phyloP scores from a whole-genome alignment of 2,113 vertebrate genomes.

The Erythrolamprus reginae region DNA sequence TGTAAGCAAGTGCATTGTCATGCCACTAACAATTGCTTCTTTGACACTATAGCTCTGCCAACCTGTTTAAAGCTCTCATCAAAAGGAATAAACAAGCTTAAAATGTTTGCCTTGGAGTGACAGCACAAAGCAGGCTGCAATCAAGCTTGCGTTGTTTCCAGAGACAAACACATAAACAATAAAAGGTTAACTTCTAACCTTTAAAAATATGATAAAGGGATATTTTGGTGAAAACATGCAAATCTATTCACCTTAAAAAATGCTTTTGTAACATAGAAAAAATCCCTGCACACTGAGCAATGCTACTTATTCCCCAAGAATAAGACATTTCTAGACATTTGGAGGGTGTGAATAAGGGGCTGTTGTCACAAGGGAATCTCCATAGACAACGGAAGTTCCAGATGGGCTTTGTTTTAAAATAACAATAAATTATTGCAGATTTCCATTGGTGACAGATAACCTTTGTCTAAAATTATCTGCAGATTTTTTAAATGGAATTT shows the following conservation, averaged over 20 bases:
- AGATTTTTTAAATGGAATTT: neutral
- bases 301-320: neutral
- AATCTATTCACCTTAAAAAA: constrained; percentile 34
- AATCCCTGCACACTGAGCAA: constrained; percentile 15
- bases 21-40: constrained; percentile 24
- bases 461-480: neutral
- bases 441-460: neutral
- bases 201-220: constrained; percentile 28
- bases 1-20: constrained; percentile 26
- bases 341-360: neutral
- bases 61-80: constrained; percentile 38
- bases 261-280: constrained; percentile 19
- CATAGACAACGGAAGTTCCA: constrained; percentile 13
- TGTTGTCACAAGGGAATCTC: constrained; percentile 20
- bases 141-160: neutral
- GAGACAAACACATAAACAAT: constrained; percentile 34
- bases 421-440: neutral
- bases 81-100: constrained; percentile 40
- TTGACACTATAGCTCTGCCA: constrained; percentile 33
- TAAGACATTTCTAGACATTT: constrained; percentile 19
- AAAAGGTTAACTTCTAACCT: constrained; percentile 36
- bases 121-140: constrained; percentile 39
- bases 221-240: constrained; percentile 30
- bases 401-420: constrained; percentile 34
- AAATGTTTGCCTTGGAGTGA: constrained; percentile 25